Percentiles rank a stretch among this genome's conserved stretches.
Evolutionary conservation across 2,888 invertebrate genomes (phyloP).

Genomic region (Cheilosia vulpina): DNA sequence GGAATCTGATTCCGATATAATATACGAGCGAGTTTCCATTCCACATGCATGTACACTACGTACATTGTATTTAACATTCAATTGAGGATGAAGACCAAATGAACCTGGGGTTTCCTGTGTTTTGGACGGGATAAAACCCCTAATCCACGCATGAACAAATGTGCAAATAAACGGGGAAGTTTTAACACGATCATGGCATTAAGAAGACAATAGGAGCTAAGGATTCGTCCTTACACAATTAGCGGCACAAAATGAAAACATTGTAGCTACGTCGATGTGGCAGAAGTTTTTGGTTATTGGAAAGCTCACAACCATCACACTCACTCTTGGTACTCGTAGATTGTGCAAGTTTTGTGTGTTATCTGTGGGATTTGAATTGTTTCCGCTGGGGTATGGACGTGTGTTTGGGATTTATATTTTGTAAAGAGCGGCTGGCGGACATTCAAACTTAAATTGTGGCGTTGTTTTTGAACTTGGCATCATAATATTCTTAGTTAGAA

Average conservation of each 20-base stretch:
- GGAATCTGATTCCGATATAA: slow-evolving; percentile 34
- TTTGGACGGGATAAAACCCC: slow-evolving; percentile 71
- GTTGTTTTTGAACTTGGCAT: slow-evolving; percentile 65
- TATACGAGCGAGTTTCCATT: slow-evolving; percentile 12
- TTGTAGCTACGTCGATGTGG: neutral
- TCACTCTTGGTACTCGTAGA: neutral
- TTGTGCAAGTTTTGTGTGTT: slow-evolving; percentile 36
- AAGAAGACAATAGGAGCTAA: slow-evolving; percentile 64
- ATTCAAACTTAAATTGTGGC: neutral
- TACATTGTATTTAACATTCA: slow-evolving; percentile 56
- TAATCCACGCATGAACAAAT: slow-evolving; percentile 76
- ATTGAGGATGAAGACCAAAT: slow-evolving; percentile 70
- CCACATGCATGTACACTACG: neutral
- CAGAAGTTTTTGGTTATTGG: slow-evolving; percentile 8
- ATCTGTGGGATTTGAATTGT: slow-evolving; percentile 50
- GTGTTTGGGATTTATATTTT: slow-evolving; percentile 56
- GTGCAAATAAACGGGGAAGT: slow-evolving; percentile 73
- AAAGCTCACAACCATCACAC: slow-evolving; percentile 28
- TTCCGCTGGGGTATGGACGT: slow-evolving; percentile 34
- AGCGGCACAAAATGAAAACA: slow-evolving; percentile 48
- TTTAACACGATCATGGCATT: slow-evolving; percentile 74
- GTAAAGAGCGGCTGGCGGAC: neutral
- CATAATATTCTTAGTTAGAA: neutral
- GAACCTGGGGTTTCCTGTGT: slow-evolving; percentile 67
- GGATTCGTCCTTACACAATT: slow-evolving; percentile 60